phyloP scores from a whole-genome alignment of 2,888 invertebrate species.

The Eupithecia dodoneata region DNA sequence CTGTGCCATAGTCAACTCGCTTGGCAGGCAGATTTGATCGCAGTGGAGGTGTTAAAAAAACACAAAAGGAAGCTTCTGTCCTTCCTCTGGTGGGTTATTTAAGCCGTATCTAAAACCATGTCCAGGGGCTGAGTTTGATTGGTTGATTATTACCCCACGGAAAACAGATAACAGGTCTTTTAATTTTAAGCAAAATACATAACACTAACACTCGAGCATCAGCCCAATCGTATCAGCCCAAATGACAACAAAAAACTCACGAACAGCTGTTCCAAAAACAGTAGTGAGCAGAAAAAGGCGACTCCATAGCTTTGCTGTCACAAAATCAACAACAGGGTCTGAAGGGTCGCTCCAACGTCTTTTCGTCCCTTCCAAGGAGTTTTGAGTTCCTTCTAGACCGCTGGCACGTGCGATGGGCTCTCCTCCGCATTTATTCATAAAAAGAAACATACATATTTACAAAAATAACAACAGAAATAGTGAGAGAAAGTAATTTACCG shows the following conservation, averaged over 20 bases:
- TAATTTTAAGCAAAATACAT: background rate
- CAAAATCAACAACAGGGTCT: conserved; percentile 68
- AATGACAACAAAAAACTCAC: conserved; percentile 5
- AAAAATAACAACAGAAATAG: background rate
- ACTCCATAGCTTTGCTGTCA: conserved; percentile 55
- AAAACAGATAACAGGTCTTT: background rate
- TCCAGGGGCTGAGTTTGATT: too few species aligned
- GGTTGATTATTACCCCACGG: background rate
- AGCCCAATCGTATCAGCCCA: too few species aligned
- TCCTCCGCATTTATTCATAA: conserved; percentile 49
- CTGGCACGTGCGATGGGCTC: conserved; percentile 71
- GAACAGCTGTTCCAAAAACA: conserved; percentile 42
- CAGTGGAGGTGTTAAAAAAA: too few species aligned
- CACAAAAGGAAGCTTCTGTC: too few species aligned
- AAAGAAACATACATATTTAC: conserved; percentile 14
- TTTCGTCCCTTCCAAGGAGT: conserved; percentile 69
- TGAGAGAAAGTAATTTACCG: background rate
- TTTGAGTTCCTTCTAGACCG: conserved; percentile 78
- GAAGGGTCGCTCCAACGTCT: conserved; percentile 80
- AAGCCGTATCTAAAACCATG: too few species aligned
- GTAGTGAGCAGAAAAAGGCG: conserved; percentile 29
- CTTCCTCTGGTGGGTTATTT: too few species aligned
- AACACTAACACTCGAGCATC: too few species aligned
- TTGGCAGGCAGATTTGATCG: too few species aligned
- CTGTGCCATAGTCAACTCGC: too few species aligned